Evolutionary conservation across 2,113 vertebrate species (phyloP), one percentile per base, ranked within the genome.

Genomic region (Rhinolophus sinicus): DNA sequence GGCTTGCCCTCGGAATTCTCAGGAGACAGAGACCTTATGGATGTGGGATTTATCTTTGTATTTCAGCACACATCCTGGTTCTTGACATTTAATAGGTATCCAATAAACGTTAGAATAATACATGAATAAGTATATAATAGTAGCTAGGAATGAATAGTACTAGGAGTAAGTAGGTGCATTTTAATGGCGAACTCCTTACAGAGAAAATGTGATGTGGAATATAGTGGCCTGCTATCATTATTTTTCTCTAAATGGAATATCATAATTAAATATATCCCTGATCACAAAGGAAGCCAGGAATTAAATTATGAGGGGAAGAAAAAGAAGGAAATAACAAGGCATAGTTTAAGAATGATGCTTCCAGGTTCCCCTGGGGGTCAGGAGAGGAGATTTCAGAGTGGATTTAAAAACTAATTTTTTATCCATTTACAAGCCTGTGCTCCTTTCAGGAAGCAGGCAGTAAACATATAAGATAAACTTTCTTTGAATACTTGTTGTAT

Each of bases 191-290:
- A 19, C 35, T 87, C 60, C 76, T 95, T 44, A n/a, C 1, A 38
- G 14, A 81, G 62, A 80, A 69, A 65, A 65, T 35, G 8, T 83
- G 70, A 65, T 28, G 12, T 14, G 15, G 35, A 73, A 35, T 13
- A n/a, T n/a, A 70, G 30, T 21, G 40, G 22, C 12, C 44, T 47
- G 7, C 38, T 72, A 16, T 78, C 33, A 18, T 82, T 69, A 38
- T 60, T 94, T 60, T 54, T 76, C 47, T 95, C 21, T 89, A 91
- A 90, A 67, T 38, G 62, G 38, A 92, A 60, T 56, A 62, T 60
- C 47, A n/a, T 38, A 47, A 60, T 56, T 47, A 87, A 95, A 58
- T 84, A 62, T 62, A 88, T 86, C 35, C 10, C 54, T 73, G 65
- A n/a, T 89, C 30, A 50, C 73, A 67, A 73, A 92, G 22, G 80